Conservation (phyloP, 2,888 invertebrate species). For the Eubasilissa splendida region DNA sequence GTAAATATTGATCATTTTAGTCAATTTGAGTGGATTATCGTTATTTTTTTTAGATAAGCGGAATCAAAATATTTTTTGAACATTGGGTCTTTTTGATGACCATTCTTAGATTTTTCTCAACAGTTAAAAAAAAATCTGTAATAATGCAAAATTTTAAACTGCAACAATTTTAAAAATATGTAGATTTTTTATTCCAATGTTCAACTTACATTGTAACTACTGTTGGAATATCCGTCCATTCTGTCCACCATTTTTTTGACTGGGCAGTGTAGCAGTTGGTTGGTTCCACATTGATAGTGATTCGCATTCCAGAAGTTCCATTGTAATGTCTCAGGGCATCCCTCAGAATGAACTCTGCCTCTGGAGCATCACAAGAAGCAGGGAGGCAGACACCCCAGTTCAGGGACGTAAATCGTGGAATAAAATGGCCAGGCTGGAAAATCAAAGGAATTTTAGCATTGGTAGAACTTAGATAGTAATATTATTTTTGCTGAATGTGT, state of each 20-base stretch:
- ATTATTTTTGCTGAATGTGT: no score
- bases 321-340: constrained; percentile 75
- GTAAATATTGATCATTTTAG: background rate
- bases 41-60: no score
- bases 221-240: constrained; percentile 65
- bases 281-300: constrained; percentile 73
- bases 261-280: constrained; percentile 75
- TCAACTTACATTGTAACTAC: constrained; percentile 68
- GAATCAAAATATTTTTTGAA: no score
- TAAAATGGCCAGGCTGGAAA: constrained; percentile 80
- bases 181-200: no score
- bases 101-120: background rate
- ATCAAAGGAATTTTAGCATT: background rate
- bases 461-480: no score
- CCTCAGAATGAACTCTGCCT: constrained; percentile 74
- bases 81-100: no score
- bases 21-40: no score
- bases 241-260: constrained; percentile 55
- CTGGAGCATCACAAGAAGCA: constrained; percentile 74
- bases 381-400: constrained; percentile 83
- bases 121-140: background rate
- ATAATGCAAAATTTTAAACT: background rate
- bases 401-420: constrained; percentile 79
- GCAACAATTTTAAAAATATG: no score
- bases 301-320: constrained; percentile 73